Evolutionary conservation across 2,888 invertebrate genomes (phyloP).

Genomic region (Acleris laterana): DNA sequence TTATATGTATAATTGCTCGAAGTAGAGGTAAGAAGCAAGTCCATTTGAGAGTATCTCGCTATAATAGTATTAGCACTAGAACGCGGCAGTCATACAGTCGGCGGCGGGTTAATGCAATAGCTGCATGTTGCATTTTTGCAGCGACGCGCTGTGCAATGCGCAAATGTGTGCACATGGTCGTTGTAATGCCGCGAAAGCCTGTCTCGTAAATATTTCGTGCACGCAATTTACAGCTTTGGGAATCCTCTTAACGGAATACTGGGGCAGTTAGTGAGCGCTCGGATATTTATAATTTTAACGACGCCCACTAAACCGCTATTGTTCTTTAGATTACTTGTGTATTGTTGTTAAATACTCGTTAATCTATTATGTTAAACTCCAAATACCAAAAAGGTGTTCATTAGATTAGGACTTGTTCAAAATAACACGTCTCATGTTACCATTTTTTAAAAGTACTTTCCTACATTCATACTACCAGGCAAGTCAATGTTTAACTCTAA

Average conservation of each 20-base stretch:
- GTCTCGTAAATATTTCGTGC: constrained; percentile 82
- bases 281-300: constrained; percentile 74
- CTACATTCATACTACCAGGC: too few relatives aligned
- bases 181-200: constrained; percentile 77
- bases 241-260: constrained; percentile 82
- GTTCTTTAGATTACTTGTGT: constrained; percentile 56
- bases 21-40: background rate
- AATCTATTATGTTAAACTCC: constrained; percentile 8
- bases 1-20: too few relatives aligned
- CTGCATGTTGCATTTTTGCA: constrained; percentile 71
- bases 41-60: background rate
- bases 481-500: too few relatives aligned
- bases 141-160: constrained; percentile 57
- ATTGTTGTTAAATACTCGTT: constrained; percentile 38
- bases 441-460: too few relatives aligned
- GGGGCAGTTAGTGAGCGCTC: constrained; percentile 75
- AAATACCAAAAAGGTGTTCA: too few relatives aligned
- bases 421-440: too few relatives aligned
- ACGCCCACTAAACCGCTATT: constrained; percentile 60
- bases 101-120: constrained; percentile 39
- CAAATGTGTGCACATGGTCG: constrained; percentile 70
- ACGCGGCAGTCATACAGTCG: constrained; percentile 30
- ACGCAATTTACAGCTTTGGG: constrained; percentile 81
- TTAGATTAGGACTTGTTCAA: too few relatives aligned
- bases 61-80: constrained; percentile 32